Conservation (phyloP, 30 jellyfish, hydroid and myxozoan genomes). For the Euphysa ruthae region DNA sequence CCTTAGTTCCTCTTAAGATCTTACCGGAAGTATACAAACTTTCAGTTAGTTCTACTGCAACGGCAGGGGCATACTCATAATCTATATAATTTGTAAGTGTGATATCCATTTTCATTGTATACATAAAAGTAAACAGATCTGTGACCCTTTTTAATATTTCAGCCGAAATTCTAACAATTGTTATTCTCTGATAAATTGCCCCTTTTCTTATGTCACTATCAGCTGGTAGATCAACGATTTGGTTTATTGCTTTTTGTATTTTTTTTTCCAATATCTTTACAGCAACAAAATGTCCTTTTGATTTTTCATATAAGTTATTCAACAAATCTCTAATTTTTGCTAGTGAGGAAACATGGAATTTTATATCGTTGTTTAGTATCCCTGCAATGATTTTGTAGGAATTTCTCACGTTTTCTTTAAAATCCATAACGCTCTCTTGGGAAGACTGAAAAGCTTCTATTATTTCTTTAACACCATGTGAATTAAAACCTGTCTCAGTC, state of each 20-base stretch:
- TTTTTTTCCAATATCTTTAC: not conserved
- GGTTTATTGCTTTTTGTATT: not conserved
- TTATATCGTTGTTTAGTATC: slow-evolving; percentile 17
- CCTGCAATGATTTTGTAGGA: slow-evolving; percentile 29
- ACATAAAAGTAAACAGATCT: not conserved
- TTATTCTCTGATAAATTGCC: slow-evolving; percentile 25
- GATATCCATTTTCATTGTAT: not conserved
- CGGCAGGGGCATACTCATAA: not conserved
- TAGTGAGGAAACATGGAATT: slow-evolving; percentile 5
- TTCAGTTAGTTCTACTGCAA: not conserved
- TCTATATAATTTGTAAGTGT: not conserved
- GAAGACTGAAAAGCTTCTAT: slow-evolving; percentile 27
- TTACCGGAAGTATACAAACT: not conserved
- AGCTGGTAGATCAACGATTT: not conserved
- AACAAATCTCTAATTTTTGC: slow-evolving; percentile 3
- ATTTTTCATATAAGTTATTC: slow-evolving; percentile 6
- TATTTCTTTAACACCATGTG: slow-evolving; percentile 27
- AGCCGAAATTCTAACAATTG: not conserved
- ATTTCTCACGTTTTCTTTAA: slow-evolving; percentile 18
- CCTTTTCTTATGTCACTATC: slow-evolving; percentile 27
- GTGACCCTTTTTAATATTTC: not conserved
- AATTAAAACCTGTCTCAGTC: slow-evolving; percentile 34
- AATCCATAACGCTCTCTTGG: slow-evolving; percentile 17
- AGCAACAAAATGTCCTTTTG: slow-evolving; percentile 19
- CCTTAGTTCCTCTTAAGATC: not conserved